Evolutionary conservation across 1,140 invertebrate genomes (phyloP).

Genomic region (Rhopalosiphum maidis): DNA sequence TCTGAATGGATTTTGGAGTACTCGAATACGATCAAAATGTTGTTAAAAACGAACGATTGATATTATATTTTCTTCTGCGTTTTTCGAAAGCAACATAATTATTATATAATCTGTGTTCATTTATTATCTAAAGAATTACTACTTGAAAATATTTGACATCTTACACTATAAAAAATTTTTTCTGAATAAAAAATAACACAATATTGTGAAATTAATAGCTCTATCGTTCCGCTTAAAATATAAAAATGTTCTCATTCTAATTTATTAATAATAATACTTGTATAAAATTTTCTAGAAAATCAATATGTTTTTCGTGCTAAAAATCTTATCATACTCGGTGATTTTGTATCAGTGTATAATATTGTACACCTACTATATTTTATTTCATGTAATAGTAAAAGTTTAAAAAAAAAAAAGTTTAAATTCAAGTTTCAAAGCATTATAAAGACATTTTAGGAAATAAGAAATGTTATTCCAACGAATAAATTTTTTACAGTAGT

Average conservation of each 20-base stretch:
- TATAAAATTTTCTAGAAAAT: neutral
- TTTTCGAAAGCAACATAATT: neutral
- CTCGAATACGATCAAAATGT: neutral
- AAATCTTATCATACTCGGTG: neutral
- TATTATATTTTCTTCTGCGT: neutral
- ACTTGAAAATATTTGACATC: neutral
- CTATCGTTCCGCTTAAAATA: neutral
- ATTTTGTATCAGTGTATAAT: neutral
- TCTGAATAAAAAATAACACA: neutral
- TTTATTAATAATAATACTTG: neutral
- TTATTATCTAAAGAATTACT: neutral
- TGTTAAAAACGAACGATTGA: neutral
- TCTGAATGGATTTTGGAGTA: neutral
- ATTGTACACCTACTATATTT: neutral
- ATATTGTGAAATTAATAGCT: neutral
- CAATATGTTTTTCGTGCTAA: neutral
- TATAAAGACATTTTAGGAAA: neutral
- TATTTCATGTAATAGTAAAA: neutral
- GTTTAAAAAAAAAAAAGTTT: neutral
- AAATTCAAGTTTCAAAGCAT: neutral
- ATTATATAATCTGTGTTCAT: neutral
- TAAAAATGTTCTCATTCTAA: neutral
- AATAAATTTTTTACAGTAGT: neutral
- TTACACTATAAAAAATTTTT: neutral
- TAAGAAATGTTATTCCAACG: neutral